A percentile compares a stretch with the other conserved stretches of the same genome.
Evolutionary conservation across 2,113 vertebrate genomes (phyloP).

Genomic region (Odontesthes bonariensis): DNA sequence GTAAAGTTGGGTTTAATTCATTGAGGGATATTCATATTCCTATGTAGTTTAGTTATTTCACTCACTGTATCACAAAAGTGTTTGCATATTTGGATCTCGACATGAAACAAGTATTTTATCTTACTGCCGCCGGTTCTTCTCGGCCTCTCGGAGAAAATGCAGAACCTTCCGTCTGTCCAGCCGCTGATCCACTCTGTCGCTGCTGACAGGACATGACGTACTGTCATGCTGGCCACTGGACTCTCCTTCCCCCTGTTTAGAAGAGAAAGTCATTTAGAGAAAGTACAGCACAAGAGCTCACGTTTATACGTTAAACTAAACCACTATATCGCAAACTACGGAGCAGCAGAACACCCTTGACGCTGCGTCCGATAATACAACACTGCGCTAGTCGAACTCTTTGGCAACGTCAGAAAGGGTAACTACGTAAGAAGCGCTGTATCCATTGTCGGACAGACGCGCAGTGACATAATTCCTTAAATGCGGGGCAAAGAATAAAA

Average conservation of each 20-base stretch:
- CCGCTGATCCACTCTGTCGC: conserved; percentile 75
- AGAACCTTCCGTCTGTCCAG: conserved; percentile 73
- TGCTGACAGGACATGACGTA: conserved; percentile 36
- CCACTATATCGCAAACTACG: too few relatives aligned
- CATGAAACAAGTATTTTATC: conserved; percentile 22
- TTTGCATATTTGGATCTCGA: too few relatives aligned
- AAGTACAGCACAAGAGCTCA: conserved; percentile 2
- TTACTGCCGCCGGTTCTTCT: conserved; percentile 87
- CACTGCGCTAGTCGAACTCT: background rate
- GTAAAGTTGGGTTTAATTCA: too few relatives aligned
- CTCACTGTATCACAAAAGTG: too few relatives aligned
- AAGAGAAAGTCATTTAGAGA: background rate
- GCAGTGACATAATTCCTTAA: background rate
- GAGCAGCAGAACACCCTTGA: background rate
- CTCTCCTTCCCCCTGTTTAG: conserved; percentile 39
- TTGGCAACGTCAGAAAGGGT: fast-evolving
- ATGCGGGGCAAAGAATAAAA: background rate
- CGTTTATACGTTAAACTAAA: background rate
- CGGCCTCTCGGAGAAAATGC: conserved; percentile 85
- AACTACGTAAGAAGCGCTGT: fast-evolving
- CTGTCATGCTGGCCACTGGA: conserved; percentile 2
- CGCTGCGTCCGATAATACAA: conserved; percentile 22
- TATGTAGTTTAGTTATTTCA: too few relatives aligned
- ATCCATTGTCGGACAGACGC: conserved; percentile 18
- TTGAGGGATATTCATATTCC: too few relatives aligned